Percentiles rank a stretch among this genome's conserved stretches.
These are phyloP conservation scores for Agrotis segetum DNA, from an alignment of 2,888 invertebrate species.

Conservation along the genomic window DNA sequence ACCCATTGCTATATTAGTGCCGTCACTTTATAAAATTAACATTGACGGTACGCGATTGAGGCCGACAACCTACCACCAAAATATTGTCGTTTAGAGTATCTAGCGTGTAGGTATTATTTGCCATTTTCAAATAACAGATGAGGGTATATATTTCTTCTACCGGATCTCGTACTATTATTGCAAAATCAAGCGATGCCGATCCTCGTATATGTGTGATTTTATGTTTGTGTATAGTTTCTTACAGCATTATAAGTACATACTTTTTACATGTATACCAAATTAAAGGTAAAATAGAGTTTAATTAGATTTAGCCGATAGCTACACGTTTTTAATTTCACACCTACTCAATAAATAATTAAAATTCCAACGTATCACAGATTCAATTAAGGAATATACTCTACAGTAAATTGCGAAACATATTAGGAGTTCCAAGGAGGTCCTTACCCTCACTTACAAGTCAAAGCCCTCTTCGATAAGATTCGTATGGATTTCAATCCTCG, in stretches of 20 bases:
- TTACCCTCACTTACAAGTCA: slow-evolving; percentile 31
- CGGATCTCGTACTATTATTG: no score
- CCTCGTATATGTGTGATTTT: neutral
- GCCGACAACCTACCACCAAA: no score
- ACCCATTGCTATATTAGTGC: no score
- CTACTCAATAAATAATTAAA: slow-evolving; percentile 31
- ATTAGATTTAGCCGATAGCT: slow-evolving; percentile 7
- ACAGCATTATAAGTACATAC: neutral
- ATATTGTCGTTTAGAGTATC: no score
- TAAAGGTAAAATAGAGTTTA: neutral
- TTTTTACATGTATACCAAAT: neutral
- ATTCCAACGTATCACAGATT: slow-evolving; percentile 20
- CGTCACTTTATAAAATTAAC: no score
- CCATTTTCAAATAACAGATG: no score
- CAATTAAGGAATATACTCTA: slow-evolving; percentile 25
- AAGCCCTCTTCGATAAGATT: slow-evolving; percentile 28
- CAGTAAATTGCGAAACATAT: slow-evolving; percentile 33
- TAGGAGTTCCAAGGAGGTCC: slow-evolving; percentile 23
- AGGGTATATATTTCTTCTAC: no score
- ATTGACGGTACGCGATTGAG: no score
- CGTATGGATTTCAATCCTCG: neutral
- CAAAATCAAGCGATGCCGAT: neutral
- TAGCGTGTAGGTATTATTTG: no score
- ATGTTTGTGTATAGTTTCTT: neutral
- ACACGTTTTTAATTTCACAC: slow-evolving; percentile 49